phyloP scores from a whole-genome alignment of 2,888 invertebrate genomes.

The Corbicula japonica region DNA sequence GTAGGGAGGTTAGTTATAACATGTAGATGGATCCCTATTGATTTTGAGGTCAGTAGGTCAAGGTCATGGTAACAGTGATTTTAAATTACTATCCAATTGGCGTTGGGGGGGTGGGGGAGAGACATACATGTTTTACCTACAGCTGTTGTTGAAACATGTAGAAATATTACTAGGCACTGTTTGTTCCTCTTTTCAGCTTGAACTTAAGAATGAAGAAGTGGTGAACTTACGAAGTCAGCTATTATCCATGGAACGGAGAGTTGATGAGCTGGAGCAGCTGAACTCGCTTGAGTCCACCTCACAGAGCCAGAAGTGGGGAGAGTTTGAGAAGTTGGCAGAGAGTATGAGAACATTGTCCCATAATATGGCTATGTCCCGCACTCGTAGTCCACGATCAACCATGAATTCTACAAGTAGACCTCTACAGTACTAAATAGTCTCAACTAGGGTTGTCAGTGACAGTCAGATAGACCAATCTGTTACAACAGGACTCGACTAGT shows the following conservation, averaged over 20 bases:
- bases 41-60: too few species aligned
- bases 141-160: too few species aligned
- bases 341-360: conserved; percentile 84
- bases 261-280: conserved; percentile 64
- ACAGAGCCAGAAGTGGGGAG: conserved; percentile 86
- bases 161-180: background rate
- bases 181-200: conserved; percentile 72
- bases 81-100: too few species aligned
- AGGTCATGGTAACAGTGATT: too few species aligned
- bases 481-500: background rate
- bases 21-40: too few species aligned
- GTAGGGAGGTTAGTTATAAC: too few species aligned
- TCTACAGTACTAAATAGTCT: conserved; percentile 47
- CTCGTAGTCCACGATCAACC: conserved; percentile 43
- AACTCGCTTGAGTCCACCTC: conserved; percentile 75
- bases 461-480: background rate
- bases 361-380: conserved; percentile 72
- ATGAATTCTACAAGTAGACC: conserved; percentile 27
- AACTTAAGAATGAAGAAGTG: conserved; percentile 78
- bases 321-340: conserved; percentile 85
- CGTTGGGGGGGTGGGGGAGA: too few species aligned
- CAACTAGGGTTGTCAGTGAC: background rate
- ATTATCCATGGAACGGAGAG: conserved; percentile 50
- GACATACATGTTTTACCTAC: too few species aligned
- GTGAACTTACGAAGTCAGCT: conserved; percentile 69